Percentiles rank a stretch among this genome's conserved stretches.
Conservation (phyloP, 2,113 vertebrate genomes). For the Callipepla californica region DNA sequence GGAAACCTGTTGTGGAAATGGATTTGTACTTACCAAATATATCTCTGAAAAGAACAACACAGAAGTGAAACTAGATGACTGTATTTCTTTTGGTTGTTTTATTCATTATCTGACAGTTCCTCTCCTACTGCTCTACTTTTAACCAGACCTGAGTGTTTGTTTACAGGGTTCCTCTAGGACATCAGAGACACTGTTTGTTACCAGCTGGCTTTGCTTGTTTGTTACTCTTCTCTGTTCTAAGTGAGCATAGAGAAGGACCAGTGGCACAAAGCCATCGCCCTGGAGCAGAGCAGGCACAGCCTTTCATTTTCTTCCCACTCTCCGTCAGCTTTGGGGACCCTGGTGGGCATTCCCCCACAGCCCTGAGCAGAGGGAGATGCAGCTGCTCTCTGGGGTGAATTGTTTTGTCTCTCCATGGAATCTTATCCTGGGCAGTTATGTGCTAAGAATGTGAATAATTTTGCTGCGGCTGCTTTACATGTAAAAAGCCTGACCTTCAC, state of each 20-base stretch:
- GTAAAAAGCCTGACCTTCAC: constrained; percentile 66
- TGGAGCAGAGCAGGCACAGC: background rate
- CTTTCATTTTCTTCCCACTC: background rate
- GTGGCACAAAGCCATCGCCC: background rate
- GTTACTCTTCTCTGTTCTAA: background rate
- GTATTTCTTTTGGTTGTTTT: background rate
- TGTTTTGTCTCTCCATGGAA: constrained; percentile 65
- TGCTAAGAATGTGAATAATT: constrained; percentile 76
- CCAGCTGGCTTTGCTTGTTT: background rate
- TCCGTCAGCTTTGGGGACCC: background rate
- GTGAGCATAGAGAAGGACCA: background rate
- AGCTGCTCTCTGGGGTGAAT: constrained; percentile 68
- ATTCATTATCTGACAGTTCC: background rate
- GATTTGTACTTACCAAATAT: background rate
- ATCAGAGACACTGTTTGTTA: background rate
- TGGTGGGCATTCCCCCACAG: background rate
- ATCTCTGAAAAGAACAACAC: background rate
- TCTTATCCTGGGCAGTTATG: constrained; percentile 68
- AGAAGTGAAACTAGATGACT: background rate
- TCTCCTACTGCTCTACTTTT: background rate
- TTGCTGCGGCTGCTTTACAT: constrained; percentile 64
- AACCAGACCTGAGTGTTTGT: background rate
- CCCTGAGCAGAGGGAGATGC: constrained; percentile 26
- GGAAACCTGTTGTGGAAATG: background rate
- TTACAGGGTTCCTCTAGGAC: background rate